Evolutionary conservation across 2,888 invertebrate genomes (phyloP), one percentile per base, ranked within the genome.

Genomic region (Xestia rhomboidea): DNA sequence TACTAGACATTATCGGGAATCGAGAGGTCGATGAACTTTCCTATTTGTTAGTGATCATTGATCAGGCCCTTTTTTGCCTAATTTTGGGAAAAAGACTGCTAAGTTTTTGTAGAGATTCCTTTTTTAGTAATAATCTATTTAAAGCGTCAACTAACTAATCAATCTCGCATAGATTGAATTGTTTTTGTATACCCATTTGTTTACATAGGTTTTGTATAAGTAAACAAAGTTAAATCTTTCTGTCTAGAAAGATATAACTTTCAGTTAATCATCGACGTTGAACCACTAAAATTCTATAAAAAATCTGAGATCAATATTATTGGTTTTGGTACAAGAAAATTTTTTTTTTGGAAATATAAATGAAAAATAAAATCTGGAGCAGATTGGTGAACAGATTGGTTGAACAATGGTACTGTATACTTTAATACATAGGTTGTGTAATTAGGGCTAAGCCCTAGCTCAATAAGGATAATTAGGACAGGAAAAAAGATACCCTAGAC

Each of bases 11-110:
- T 83, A 86, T 86, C 87, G 62, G 57, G 24, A 73, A 82, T 68
- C 49, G 41, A 66, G 68, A 66, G 84, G 77, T 66, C 88, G 41
- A 51, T n/a, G 84, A 86, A 73, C 87, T 73, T 68, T 27, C 13
- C 13, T 64, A 73, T 75, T 81, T 81, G 74, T 75, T 67, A 34
- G 69, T 51, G 57, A 68, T 70, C 57, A 76, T 66, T 60, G 64
- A 69, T 74, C 51, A 76, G 66, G 63, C 1, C 34, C 41, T 68
- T 67, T 63, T 79, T 68, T 66, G 27, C 44, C 57, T 49, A 64
- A 54, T 82, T 77, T 82, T 44, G 27, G 24, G 11, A 0, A 41
- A 41, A 21, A n/a, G 18, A 8, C 30, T 38, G 18, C 1, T 21
- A 34, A 30, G 21, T 62, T n/a, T 67, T 57, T n/a, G n/a, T 24